Evolutionary conservation across 1,140 invertebrate species (phyloP).

Genomic region (Gonatopus flavifemur): DNA sequence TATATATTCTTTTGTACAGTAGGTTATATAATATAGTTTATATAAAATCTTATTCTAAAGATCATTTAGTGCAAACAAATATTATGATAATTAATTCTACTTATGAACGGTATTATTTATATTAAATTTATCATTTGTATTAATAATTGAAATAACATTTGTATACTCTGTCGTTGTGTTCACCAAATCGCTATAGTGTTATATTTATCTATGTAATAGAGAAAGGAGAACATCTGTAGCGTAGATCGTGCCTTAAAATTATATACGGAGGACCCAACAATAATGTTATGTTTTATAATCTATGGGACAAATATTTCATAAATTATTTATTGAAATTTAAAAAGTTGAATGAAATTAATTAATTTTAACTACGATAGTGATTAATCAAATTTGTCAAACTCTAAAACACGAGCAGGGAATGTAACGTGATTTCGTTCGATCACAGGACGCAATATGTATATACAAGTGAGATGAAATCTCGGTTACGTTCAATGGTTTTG

Average conservation of each 20-base stretch:
- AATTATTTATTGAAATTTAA: conserved; percentile 31
- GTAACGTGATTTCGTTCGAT: no score
- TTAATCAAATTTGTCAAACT: no score
- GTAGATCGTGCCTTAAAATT: conserved; percentile 35
- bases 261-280: conserved; percentile 15
- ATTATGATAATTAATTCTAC: conserved; percentile 39
- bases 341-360: no score
- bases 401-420: no score
- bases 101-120: conserved; percentile 44
- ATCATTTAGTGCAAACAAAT: conserved; percentile 10
- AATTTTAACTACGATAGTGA: no score
- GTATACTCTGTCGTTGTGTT: conserved; percentile 40
- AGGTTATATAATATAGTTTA: conserved; percentile 9
- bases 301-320: conserved; percentile 12
- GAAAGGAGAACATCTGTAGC: conserved; percentile 26
- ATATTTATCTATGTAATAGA: no score
- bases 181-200: conserved; percentile 36
- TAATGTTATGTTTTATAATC: conserved; percentile 16
- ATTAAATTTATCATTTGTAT: conserved; percentile 34
- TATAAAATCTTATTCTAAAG: conserved; percentile 1
- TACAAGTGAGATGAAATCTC: no score
- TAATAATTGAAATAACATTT: conserved; percentile 40
- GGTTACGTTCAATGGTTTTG: no score
- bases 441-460: no score
- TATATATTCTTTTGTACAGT: not conserved